phyloP scores from a whole-genome alignment of 2,888 invertebrate species.

The Amblyjoppa proteus region DNA sequence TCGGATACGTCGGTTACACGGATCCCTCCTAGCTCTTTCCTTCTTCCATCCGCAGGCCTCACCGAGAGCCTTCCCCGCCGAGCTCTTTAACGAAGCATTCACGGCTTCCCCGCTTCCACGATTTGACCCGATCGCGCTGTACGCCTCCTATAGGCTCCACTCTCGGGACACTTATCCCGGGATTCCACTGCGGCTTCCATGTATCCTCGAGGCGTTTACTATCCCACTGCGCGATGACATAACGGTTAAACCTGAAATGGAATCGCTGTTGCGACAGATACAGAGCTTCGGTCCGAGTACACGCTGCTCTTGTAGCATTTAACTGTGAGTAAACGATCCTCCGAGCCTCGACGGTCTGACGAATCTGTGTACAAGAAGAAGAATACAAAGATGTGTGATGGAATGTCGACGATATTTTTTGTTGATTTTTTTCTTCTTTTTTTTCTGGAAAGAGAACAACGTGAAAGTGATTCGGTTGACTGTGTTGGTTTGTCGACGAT shows the following conservation, averaged over 20 bases:
- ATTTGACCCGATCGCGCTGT: conserved; percentile 65
- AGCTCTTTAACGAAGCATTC: conserved; percentile 76
- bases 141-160: conserved; percentile 17
- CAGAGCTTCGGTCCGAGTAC: neutral
- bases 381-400: conserved; percentile 14
- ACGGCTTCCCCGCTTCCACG: conserved; percentile 68
- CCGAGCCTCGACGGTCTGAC: conserved; percentile 5
- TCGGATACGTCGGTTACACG: conserved; percentile 29
- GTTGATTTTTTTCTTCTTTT: conserved; percentile 42
- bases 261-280: conserved; percentile 50
- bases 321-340: conserved; percentile 29
- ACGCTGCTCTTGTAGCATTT: conserved; percentile 6
- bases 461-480: conserved; percentile 69
- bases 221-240: conserved; percentile 70
- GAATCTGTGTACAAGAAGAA: conserved; percentile 10
- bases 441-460: conserved; percentile 67
- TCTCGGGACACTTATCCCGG: conserved; percentile 40
- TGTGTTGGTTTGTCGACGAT: neutral
- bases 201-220: conserved; percentile 25
- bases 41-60: conserved; percentile 5
- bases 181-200: conserved; percentile 18
- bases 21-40: conserved; percentile 28
- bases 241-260: conserved; percentile 72
- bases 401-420: conserved; percentile 24
- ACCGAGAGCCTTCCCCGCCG: conserved; percentile 30